Conservation (phyloP, 2,888 invertebrate species). For the Netelia inedita region DNA sequence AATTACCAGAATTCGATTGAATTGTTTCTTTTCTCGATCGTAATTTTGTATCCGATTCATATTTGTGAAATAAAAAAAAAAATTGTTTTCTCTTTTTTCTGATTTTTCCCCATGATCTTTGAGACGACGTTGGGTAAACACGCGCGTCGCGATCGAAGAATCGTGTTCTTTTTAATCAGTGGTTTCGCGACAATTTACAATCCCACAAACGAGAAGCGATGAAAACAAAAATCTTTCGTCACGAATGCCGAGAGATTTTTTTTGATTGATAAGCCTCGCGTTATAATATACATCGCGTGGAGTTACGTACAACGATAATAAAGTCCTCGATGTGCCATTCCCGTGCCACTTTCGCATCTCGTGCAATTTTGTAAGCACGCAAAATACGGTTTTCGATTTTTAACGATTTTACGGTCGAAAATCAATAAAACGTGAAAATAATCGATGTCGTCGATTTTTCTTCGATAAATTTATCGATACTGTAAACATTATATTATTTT, state of each 20-base stretch:
- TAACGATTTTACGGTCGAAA: no score
- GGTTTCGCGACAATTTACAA: background rate
- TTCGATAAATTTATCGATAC: background rate
- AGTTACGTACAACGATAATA: slow-evolving; percentile 27
- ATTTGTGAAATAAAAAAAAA: background rate
- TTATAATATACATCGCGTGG: slow-evolving; percentile 13
- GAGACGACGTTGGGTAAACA: no score
- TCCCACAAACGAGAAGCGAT: slow-evolving; percentile 33
- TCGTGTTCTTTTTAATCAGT: background rate
- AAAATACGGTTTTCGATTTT: slow-evolving; percentile 19
- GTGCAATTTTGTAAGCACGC: slow-evolving; percentile 16
- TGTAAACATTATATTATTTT: slow-evolving; percentile 8
- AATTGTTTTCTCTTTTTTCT: background rate
- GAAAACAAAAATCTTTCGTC: slow-evolving; percentile 42
- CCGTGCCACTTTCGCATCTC: slow-evolving; percentile 5
- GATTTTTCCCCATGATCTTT: no score
- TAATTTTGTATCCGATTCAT: no score
- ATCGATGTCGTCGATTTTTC: background rate
- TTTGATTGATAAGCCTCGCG: slow-evolving; percentile 54
- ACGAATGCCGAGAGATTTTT: slow-evolving; percentile 46
- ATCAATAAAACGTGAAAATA: slow-evolving; percentile 1
- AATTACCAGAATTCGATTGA: no score
- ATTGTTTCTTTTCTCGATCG: no score
- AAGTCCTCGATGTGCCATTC: slow-evolving; percentile 12
- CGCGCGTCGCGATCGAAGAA: no score